Evolutionary conservation across 2,113 vertebrate species (phyloP), one percentile per base, ranked within the genome.

Genomic region (Tapirus terrestris): DNA sequence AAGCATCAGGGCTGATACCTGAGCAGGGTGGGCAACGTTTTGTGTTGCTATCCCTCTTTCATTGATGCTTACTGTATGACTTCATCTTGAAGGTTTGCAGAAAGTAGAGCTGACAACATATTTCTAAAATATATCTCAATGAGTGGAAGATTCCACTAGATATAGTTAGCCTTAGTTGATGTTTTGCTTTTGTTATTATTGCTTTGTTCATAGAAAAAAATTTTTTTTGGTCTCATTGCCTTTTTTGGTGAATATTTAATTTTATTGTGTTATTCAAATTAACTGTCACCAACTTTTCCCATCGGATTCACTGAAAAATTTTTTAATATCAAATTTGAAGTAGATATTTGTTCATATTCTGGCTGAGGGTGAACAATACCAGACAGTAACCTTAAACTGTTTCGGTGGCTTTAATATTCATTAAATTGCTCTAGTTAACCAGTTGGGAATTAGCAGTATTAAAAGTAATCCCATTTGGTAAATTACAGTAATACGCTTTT

Each of bases 341-440:
- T 58, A 91, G 61, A 20, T 80, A 23, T 82, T 86, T 95, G 31
- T 75, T 58, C 29, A 61, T 70, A 60, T 81, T 76, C 25, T 95
- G 45, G 85, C 20, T 80, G 75, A 85, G 96, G 48, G 9, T 58
- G 23, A 86, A 95, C 9, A 92, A 5, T 96, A 96, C 60, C 63
- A 90, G 23, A 68, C 10, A 97, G 25, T 95, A 98, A 96, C 68
- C 73, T 95, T 86, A 92, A 97, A 97, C 23, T 95, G 63, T 90
- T 75, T 97, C 31, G 93, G 14, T 58, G 91, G 6, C 88, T 97
- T 97, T 96, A 96, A 73, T 95, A 96, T 88, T 97, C 86, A 90
- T 96, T 96, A 81, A 97, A 94, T 94, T 95, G 43, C 48, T 97
- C 45, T 96, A 81, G 76, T 72, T 97, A 91, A 80, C 23, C 82